phyloP scores from a whole-genome alignment of 2,888 invertebrate genomes.

The Sphaeridia pumilis region DNA sequence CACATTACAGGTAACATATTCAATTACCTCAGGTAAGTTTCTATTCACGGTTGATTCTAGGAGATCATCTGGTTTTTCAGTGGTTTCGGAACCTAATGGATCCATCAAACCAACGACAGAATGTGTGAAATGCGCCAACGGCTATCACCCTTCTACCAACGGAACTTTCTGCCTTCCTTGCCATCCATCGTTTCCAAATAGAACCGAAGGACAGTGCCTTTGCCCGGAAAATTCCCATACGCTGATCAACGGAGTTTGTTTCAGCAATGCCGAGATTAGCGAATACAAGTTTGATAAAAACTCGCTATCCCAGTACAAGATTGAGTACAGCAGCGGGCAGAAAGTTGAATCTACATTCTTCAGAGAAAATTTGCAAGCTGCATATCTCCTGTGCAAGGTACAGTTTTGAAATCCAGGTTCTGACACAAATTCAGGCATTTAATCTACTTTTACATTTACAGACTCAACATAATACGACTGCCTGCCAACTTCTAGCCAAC shows the following conservation, averaged over 20 bases:
- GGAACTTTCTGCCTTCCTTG: conserved; percentile 42
- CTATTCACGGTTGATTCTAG: background rate
- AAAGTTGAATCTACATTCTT: conserved; percentile 41
- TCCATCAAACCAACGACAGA: conserved; percentile 13
- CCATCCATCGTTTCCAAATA: conserved; percentile 25
- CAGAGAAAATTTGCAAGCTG: conserved; percentile 40
- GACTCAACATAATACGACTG: conserved; percentile 41
- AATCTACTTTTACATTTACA: conserved; percentile 35
- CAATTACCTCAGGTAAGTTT: background rate
- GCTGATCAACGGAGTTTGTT: conserved; percentile 39
- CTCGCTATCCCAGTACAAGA: conserved; percentile 37
- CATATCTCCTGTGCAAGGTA: conserved; percentile 43
- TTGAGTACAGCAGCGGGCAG: conserved; percentile 38
- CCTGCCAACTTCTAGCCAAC: conserved; percentile 57
- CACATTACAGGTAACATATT: conserved; percentile 24
- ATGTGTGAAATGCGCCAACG: conserved; percentile 42
- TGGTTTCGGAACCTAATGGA: conserved; percentile 4
- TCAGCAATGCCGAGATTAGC: conserved; percentile 34
- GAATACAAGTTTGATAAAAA: conserved; percentile 17
- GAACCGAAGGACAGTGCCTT: conserved; percentile 37
- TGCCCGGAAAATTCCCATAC: conserved; percentile 39
- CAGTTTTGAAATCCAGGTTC: conserved; percentile 33
- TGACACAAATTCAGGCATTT: no score
- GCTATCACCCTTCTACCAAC: conserved; percentile 40
- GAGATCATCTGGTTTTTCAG: conserved; percentile 7